A percentile compares a stretch with the other conserved stretches of the same genome.
Conservation (phyloP, 2,113 vertebrate species). For the Pontoporia blainvillei region DNA sequence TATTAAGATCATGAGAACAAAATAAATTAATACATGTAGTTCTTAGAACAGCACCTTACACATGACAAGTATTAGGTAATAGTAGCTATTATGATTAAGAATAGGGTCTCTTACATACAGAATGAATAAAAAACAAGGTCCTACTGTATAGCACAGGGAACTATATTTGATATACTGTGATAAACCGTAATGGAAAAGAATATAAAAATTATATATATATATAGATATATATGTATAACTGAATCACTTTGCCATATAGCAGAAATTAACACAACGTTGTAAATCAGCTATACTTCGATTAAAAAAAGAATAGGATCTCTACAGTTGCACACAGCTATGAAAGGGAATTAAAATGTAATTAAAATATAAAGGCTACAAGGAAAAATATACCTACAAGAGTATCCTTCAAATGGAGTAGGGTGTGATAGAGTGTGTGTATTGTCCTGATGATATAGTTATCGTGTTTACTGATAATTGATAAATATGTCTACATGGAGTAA, state of each 20-base stretch:
- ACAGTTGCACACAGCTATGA: neutral
- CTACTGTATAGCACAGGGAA: neutral
- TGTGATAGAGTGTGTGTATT: neutral
- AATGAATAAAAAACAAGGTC: neutral
- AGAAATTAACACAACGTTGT: neutral
- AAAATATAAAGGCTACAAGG: neutral
- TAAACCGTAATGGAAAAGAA: neutral
- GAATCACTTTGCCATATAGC: neutral
- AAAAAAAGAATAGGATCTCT: neutral
- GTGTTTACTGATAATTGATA: neutral
- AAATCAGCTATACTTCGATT: neutral
- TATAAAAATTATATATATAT: neutral
- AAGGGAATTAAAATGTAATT: neutral
- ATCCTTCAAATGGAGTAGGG: neutral
- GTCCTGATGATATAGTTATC: neutral
- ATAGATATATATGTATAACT: neutral
- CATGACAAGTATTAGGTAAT: neutral
- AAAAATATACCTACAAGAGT: neutral
- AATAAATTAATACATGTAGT: neutral
- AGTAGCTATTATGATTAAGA: neutral
- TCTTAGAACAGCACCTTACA: neutral
- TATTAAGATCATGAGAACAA: neutral
- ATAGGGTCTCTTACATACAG: neutral
- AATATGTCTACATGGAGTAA: neutral
- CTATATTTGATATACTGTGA: neutral